These are phyloP conservation scores for Heteronetta atricapilla DNA, from an alignment of 2,113 vertebrate genomes.

Conservation along the genomic window DNA sequence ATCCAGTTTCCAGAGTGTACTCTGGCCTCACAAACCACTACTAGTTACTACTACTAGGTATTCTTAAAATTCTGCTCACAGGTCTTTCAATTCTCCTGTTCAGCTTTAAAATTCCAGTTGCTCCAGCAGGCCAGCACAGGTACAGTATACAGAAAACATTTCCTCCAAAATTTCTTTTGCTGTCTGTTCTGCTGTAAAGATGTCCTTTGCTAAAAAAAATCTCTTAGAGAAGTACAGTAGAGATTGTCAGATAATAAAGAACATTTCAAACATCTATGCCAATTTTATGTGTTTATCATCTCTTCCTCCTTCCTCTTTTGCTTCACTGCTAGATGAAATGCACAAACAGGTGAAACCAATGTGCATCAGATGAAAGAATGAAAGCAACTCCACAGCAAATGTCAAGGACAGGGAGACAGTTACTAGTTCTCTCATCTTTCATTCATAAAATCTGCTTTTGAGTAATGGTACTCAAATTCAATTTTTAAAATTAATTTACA, in stretches of 20 bases:
- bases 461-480: neutral
- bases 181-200: neutral
- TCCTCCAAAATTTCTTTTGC: neutral
- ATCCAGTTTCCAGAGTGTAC: neutral
- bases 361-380: neutral
- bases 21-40: neutral
- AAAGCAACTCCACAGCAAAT: neutral
- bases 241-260: neutral
- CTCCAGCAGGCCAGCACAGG: neutral
- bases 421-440: neutral
- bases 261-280: neutral
- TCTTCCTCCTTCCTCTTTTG: neutral
- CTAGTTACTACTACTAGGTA: neutral
- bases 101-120: neutral
- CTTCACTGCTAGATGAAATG: neutral
- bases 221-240: neutral
- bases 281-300: neutral
- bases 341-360: neutral
- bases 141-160: neutral
- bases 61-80: neutral
- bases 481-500: neutral
- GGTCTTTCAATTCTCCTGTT: neutral
- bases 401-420: constrained; percentile 12
- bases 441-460: constrained; percentile 17
- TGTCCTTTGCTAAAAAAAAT: neutral